These are phyloP conservation scores for Varecia variegata DNA, from an alignment of 2,797 vertebrate species.

Conservation along the genomic window DNA sequence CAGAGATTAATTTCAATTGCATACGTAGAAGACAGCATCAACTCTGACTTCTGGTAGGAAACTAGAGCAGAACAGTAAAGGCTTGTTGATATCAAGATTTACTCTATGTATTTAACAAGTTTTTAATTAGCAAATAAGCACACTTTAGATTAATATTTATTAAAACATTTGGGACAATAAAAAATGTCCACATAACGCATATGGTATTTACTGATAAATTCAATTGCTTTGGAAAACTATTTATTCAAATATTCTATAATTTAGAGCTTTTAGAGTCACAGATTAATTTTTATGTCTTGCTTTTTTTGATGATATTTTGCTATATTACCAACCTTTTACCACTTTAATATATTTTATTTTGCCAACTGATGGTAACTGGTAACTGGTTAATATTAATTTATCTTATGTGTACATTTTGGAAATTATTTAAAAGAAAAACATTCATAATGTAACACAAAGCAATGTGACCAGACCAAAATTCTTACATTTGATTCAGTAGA, in stretches of 20 bases:
- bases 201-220: not conserved
- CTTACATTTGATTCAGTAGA: not conserved
- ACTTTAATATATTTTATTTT: slow-evolving; percentile 2
- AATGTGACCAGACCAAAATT: not conserved
- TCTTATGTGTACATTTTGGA: not conserved
- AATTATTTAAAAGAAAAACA: not conserved
- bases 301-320: not conserved
- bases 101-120: not conserved
- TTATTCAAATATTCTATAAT: not conserved
- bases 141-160: not conserved
- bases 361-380: not conserved
- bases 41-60: not conserved
- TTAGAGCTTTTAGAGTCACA: not conserved
- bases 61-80: not conserved
- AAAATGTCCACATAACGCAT: not conserved
- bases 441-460: not conserved
- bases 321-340: not conserved
- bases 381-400: not conserved
- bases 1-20: not conserved
- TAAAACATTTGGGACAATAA: not conserved
- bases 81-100: not conserved
- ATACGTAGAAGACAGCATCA: not conserved
- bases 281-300: not conserved
- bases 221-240: not conserved
- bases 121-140: not conserved